Evolutionary conservation across 2,113 vertebrate species (phyloP).

Genomic region (Sylvicapra grimmia): DNA sequence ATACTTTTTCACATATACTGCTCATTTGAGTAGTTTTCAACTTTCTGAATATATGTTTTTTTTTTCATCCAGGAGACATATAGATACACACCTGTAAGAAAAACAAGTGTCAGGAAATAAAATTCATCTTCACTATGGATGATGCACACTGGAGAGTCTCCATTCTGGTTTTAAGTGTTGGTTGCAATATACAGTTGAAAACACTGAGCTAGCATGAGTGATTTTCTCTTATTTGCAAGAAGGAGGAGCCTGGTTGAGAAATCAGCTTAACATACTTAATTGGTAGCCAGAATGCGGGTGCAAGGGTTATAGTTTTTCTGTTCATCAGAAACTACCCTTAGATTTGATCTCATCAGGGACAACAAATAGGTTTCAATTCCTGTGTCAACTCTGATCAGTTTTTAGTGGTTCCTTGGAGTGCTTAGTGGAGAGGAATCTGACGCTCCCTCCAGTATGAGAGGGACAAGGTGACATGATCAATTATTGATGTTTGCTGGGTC

Average conservation of each 20-base stretch:
- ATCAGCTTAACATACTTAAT: neutral
- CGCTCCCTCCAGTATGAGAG: neutral
- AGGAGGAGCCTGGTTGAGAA: slow-evolving; percentile 8
- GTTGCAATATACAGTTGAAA: neutral
- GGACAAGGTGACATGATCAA: neutral
- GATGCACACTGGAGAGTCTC: neutral
- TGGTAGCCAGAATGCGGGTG: neutral
- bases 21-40: neutral
- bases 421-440: neutral
- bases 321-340: neutral
- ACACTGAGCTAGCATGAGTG: neutral
- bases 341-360: neutral
- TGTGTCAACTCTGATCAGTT: neutral
- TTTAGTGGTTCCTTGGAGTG: neutral
- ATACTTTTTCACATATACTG: neutral
- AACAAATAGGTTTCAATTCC: slow-evolving; percentile 26
- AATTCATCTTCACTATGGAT: neutral
- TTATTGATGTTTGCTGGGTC: neutral
- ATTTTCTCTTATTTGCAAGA: slow-evolving; percentile 34
- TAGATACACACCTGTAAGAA: neutral
- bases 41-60: neutral
- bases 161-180: neutral
- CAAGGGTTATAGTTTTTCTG: neutral
- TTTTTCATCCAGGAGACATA: neutral
- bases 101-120: neutral